Evolutionary conservation across 2,888 invertebrate species (phyloP), one percentile per base, ranked within the genome.

Genomic region (Drosophila peninsularis): DNA sequence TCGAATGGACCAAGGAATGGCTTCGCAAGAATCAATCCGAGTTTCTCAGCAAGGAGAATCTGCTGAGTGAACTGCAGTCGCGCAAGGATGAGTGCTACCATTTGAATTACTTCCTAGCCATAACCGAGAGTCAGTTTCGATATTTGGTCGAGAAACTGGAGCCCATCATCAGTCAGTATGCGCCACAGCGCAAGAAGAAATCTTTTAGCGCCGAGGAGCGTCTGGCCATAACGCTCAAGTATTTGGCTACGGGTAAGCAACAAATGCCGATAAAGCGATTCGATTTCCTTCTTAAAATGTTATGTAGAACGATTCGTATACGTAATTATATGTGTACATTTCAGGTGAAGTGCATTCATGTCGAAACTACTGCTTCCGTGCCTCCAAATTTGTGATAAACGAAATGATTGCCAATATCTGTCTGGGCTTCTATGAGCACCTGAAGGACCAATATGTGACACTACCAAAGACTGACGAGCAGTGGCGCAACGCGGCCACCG

Each of bases 351-450:
- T 91, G 62, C 91, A 91, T 81, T 91, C 91, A 70, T 91, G 91
- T 82, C 91, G 91, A 77, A 91, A 91, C 81, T 91, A 91, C 78
- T 91, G 91, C 86, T 91, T 91, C 86, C 91, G 90, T 81, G 91
- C 91, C 87, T 91, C 91, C 68, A 91, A 91, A 89, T 90, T 91
- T 88, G 91, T 91, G 87, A 91, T 91, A 89, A 88, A 91, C 71
- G 91, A 90, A 82, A 91, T 91, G 91, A 91, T 91, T 80, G 91
- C 91, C 73, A 90, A 91, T 80, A 91, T 91, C 75, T 91, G 91
- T 79, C 80, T 90, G 82, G 91, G 91, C 86, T 91, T 91, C 75
- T 91, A 91, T 58, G 91, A 91, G 82, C 88, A 90, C 78, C 84
- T 91, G 65, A 91, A 91, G 80, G 90, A 91, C 83, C 89, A 90